Evolutionary conservation across 1,140 invertebrate species (phyloP), one percentile per base, ranked within the genome.

Genomic region (Acyrthosiphon pisum): DNA sequence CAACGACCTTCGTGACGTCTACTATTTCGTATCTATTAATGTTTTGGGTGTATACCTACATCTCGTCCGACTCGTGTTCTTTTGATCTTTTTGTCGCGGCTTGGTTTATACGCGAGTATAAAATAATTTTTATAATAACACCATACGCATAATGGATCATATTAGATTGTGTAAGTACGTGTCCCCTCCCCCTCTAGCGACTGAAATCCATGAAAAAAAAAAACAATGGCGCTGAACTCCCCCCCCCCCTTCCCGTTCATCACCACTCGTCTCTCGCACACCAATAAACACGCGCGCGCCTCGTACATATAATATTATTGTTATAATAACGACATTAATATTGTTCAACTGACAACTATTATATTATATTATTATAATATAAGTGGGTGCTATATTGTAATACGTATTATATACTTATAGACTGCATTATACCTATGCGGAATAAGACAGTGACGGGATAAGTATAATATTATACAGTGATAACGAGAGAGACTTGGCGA

Each of bases 211-310:
- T n/a, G 60, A n/a, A 68, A 3, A 41, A 41, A 76, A 76, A 76
- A 76, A n/a, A 68, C 87, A 89, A 89, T 89, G 88, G 88, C 88
- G 88, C 23, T 35, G 35, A 76, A 76, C n/a, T n/a, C 60, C 23
- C 35, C 44, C 6, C 8, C 37, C 6, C 83, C 1, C 6, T n/a
- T n/a, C 26, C 30, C 30, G 23, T 50, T 50, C n/a, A 30, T 26
- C 6, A 6, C 35, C 44, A 48, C 46, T 41, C n/a, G 30, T 14
- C 2, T 6, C 30, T 68, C n/a, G 14, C n/a, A 76, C 14, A n/a
- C 30, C 60, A 76, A n/a, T 76, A 76, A 76, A 14, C 14, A 6
- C n/a, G 4, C 30, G 14, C n/a, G n/a, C 11, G 30, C 60, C 60
- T 68, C 30, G 30, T 68, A 68, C 11, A n/a, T 30, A n/a, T n/a